A percentile compares a stretch with the other conserved stretches of the same genome.
These are phyloP conservation scores for Diploscapter pachys DNA, from an alignment of 1,140 invertebrate species.

Conservation along the genomic window DNA sequence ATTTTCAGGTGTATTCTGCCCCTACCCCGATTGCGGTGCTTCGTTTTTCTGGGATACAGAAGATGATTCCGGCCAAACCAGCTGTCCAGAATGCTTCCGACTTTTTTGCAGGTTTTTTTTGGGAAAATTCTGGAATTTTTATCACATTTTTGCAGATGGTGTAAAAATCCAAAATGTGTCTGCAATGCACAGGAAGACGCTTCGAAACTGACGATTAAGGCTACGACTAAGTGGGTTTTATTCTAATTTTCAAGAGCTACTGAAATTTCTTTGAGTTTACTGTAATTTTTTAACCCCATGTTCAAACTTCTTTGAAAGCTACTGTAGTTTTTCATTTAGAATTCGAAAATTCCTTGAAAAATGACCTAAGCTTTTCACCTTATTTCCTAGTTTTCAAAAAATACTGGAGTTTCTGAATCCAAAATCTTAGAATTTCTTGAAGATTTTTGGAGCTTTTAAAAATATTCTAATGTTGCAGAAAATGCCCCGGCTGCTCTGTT, in stretches of 20 bases:
- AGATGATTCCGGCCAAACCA: slow-evolving; percentile 21
- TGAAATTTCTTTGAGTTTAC: too few relatives aligned
- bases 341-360: too few relatives aligned
- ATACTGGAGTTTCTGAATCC: neutral
- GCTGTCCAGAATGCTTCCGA: slow-evolving; percentile 33
- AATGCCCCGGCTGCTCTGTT: slow-evolving; percentile 27
- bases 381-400: neutral
- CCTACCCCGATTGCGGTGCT: slow-evolving; percentile 21
- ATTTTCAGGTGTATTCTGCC: slow-evolving; percentile 25
- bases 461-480: slow-evolving; percentile 4
- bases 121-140: neutral
- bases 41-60: slow-evolving; percentile 33
- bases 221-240: slow-evolving; percentile 9
- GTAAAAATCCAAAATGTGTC: slow-evolving; percentile 19
- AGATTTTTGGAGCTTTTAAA: neutral
- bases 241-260: too few relatives aligned
- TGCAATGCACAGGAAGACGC: slow-evolving; percentile 16
- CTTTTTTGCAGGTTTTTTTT: slow-evolving; percentile 21
- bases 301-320: too few relatives aligned
- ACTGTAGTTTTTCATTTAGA: too few relatives aligned
- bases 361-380: neutral
- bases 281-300: too few relatives aligned
- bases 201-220: slow-evolving; percentile 17
- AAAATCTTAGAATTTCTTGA: neutral
- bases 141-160: slow-evolving; percentile 15